Conservation (phyloP, 2,888 invertebrate genomes). For the Plutella xylostella region DNA sequence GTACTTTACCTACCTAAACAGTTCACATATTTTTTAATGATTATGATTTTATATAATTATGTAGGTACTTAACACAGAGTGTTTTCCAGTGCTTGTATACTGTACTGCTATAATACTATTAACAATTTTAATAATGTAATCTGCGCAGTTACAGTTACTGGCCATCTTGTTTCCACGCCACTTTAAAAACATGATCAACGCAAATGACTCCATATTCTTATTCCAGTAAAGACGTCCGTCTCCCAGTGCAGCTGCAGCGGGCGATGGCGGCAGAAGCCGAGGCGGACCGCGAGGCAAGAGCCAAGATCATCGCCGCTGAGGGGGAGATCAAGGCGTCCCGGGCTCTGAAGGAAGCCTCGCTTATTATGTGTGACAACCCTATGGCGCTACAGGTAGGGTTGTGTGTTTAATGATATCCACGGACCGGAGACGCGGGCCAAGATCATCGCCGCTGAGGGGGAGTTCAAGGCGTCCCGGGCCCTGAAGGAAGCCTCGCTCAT, state of each 20-base stretch:
- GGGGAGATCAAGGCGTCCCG: constrained; percentile 89
- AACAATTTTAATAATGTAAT: too few species aligned
- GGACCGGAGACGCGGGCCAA: constrained; percentile 77
- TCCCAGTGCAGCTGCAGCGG: constrained; percentile 71
- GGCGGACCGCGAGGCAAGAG: constrained; percentile 75
- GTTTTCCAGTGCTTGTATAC: too few species aligned
- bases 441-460: constrained; percentile 81
- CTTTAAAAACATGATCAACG: too few species aligned
- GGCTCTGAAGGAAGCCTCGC: constrained; percentile 87
- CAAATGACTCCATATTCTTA: not conserved
- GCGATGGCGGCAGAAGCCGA: constrained; percentile 80
- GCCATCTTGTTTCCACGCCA: too few species aligned
- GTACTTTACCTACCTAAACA: too few species aligned
- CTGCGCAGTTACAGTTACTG: too few species aligned
- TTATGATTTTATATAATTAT: too few species aligned
- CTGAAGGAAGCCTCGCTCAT: constrained; percentile 90
- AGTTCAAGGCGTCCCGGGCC: constrained; percentile 87
- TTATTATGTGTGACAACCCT: constrained; percentile 86
- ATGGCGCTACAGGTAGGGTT: constrained; percentile 73
- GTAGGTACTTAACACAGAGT: too few species aligned
- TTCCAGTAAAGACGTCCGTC: constrained; percentile 55
- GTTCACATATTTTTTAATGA: too few species aligned
- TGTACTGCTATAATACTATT: too few species aligned
- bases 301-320: constrained; percentile 78
- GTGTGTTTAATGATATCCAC: too few species aligned